Conservation (phyloP, 2,113 vertebrate genomes). For the Oryzias melastigma region DNA sequence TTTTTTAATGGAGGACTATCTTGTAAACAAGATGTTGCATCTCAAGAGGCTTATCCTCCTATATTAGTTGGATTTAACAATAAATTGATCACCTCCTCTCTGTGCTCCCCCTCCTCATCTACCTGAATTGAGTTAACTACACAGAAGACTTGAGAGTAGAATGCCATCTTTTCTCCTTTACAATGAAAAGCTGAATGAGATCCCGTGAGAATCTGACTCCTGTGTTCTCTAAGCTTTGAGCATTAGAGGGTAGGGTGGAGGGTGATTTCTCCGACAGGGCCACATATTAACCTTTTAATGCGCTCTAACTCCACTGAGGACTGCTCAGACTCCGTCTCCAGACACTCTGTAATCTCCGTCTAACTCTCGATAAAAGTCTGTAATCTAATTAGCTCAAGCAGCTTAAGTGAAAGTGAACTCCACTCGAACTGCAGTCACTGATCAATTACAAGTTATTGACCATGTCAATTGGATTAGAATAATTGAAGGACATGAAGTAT, state of each 20-base stretch:
- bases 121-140: constrained; percentile 7
- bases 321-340: neutral
- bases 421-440: neutral
- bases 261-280: constrained; percentile 20
- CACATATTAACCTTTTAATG: constrained; percentile 38
- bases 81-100: neutral
- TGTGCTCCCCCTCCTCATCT: neutral
- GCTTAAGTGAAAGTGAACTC: neutral
- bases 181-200: constrained; percentile 15
- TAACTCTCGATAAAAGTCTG: neutral
- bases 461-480: neutral
- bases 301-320: constrained; percentile 24
- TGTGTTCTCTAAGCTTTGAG: constrained; percentile 9
- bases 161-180: constrained; percentile 10
- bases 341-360: constrained; percentile 9
- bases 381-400: constrained; percentile 25
- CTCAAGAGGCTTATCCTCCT: too few species aligned
- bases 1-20: too few species aligned
- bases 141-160: neutral
- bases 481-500: too few species aligned
- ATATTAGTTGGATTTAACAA: too few species aligned
- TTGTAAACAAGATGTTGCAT: too few species aligned
- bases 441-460: constrained; percentile 2
- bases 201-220: constrained; percentile 1
- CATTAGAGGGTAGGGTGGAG: constrained; percentile 5